phyloP scores from a whole-genome alignment of 2,113 vertebrate genomes.

The Oryzias curvinotus region DNA sequence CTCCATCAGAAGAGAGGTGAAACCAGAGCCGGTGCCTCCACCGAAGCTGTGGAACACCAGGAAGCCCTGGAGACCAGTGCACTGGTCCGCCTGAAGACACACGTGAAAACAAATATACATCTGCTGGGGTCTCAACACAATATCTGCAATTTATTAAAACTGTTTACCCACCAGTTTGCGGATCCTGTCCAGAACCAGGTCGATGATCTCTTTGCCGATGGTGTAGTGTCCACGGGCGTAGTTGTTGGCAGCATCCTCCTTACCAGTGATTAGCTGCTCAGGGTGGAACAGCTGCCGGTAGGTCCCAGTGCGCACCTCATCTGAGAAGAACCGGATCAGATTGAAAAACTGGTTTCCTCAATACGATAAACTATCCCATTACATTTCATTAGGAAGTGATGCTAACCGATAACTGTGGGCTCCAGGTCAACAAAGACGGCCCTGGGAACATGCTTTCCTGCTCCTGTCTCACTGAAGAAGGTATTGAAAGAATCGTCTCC shows the following conservation, averaged over 20 bases:
- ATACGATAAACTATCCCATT: no score
- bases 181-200: conserved; percentile 1
- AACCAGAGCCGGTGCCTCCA: conserved; percentile 77
- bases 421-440: no score
- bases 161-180: not conserved
- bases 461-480: no score
- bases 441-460: no score
- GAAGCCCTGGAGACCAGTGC: conserved; percentile 69
- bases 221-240: conserved; percentile 1
- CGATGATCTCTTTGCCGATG: not conserved
- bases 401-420: no score
- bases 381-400: no score
- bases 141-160: no score
- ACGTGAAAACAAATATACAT: not conserved
- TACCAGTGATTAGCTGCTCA: conserved; percentile 85
- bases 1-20: conserved; percentile 91
- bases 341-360: no score
- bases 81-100: conserved; percentile 57
- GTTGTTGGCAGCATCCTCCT: conserved; percentile 84
- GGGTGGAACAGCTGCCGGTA: conserved; percentile 87
- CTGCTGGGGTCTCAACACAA: no score
- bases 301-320: conserved; percentile 56
- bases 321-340: not conserved
- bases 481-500: no score
- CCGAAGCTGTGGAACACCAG: conserved; percentile 81